Base-by-base conservation (phyloP, 2,113 vertebrate genomes). In the Limnothrissa miodon region DNA sequence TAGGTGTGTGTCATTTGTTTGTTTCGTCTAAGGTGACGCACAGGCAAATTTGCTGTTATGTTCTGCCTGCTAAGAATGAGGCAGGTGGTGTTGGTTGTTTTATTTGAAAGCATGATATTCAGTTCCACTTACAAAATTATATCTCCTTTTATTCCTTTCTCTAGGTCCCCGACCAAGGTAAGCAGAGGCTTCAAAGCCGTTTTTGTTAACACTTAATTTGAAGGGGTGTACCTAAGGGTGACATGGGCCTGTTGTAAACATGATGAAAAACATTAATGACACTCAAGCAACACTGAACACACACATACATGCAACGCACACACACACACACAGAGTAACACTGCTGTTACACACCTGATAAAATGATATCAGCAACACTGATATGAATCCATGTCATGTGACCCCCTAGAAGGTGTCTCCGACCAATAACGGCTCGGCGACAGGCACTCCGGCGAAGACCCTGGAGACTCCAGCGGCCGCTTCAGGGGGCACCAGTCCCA, bases 401-500 rank as follows among this genome's bases (percentile, higher is more conserved):
- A 83, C 78, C 53, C 25, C 56, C 5, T 81, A 89, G 86, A 89
- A 97, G 96, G 98, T 96, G 84, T 95, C 95, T 82, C 95, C 96
- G 88, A 96, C 93, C 83, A 97, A 96, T 86, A 97, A 96, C 89
- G 96, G 96, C 45, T 94, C 96, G 74, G 96, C 96, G n/a, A 95
- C 93, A 81, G 94, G 95, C 83, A 95, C 95, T 88, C 95, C 96
- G 84, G 94, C 95, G 33, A 97, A 95, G 93, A 93, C 95, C n/a
- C 89, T 94, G 45, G 90, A 48, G 39, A 19, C 70, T 78, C 17
- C 93, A 79, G 92, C 90, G 62, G 91, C 94, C 10, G 88, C 94
- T 45, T 39, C 90, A 36, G 91, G 87, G 0, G 86, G 33, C 23
- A 78, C 29, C 2, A 39, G 48, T 21, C 39, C 86, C 25, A 45